Conservation (phyloP, 2,113 vertebrate genomes). For the Otis tarda region DNA sequence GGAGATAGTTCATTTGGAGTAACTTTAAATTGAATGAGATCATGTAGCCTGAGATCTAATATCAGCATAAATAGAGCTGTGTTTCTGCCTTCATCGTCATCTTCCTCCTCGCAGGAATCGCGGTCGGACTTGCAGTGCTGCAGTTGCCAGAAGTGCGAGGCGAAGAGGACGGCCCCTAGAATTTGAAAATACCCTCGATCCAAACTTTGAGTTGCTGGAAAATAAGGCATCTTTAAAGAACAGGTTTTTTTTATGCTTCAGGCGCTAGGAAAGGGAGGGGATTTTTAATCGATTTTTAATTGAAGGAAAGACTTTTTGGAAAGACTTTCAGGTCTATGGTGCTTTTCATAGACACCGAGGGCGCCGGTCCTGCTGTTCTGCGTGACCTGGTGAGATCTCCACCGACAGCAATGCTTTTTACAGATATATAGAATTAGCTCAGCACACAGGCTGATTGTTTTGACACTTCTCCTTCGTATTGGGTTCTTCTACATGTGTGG, state of each 20-base stretch:
- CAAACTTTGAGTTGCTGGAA: neutral
- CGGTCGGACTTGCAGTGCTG: neutral
- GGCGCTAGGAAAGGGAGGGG: neutral
- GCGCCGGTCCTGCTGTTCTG: neutral
- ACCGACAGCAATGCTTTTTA: neutral
- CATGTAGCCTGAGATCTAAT: conserved; percentile 13
- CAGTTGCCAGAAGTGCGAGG: neutral
- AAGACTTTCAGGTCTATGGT: neutral
- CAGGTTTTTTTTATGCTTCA: neutral
- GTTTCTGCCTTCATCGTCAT: conserved; percentile 26
- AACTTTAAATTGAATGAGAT: conserved; percentile 57
- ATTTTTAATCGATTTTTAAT: neutral
- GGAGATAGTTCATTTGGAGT: conserved; percentile 47
- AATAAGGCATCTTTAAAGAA: neutral
- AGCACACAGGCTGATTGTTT: neutral
- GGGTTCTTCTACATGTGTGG: neutral
- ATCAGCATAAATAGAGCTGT: conserved; percentile 3
- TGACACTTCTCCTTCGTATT: neutral
- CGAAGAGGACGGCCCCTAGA: neutral
- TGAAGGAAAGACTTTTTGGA: neutral
- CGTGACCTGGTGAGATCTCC: neutral
- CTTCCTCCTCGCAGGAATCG: neutral
- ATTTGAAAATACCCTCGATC: neutral
- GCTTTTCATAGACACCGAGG: neutral
- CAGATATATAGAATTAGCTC: neutral